A percentile compares a stretch with the other conserved stretches of the same genome.
phyloP scores from a whole-genome alignment of 2,888 invertebrate genomes.

The Euclidia mi region DNA sequence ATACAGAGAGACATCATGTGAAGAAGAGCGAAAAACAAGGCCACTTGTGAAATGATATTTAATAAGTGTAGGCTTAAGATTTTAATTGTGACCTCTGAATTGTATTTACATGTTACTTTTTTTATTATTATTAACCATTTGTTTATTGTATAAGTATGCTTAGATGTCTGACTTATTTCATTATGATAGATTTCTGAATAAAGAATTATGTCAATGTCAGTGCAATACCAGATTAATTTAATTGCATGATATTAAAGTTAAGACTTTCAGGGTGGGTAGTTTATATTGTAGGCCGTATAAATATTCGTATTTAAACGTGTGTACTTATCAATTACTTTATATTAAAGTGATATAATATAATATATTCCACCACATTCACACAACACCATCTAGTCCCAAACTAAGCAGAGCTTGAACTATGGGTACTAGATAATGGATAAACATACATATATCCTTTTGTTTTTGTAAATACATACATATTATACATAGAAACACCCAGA shows the following conservation, averaged over 20 bases:
- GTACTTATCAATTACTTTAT: too few relatives aligned
- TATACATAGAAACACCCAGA: too few relatives aligned
- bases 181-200: conserved; percentile 71
- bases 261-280: conserved; percentile 8
- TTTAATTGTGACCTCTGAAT: conserved; percentile 69
- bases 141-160: conserved; percentile 67
- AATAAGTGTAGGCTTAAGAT: conserved; percentile 58
- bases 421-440: too few relatives aligned
- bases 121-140: conserved; percentile 58
- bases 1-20: conserved; percentile 97
- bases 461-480: too few relatives aligned
- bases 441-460: too few relatives aligned
- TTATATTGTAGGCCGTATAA: too few relatives aligned
- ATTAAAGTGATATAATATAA: too few relatives aligned
- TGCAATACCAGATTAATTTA: conserved; percentile 23
- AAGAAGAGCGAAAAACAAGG: conserved; percentile 97
- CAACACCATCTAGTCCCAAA: too few relatives aligned
- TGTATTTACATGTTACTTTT: conserved; percentile 72
- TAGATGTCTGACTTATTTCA: conserved; percentile 55
- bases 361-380: too few relatives aligned
- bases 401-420: too few relatives aligned
- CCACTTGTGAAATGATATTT: conserved; percentile 95
- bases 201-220: conserved; percentile 74
- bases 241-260: conserved; percentile 21
- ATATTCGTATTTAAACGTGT: too few relatives aligned